Evolutionary conservation across 2,888 invertebrate genomes (phyloP), one percentile per base, ranked within the genome.

Genomic region (Hydrotaea diabolus): DNA sequence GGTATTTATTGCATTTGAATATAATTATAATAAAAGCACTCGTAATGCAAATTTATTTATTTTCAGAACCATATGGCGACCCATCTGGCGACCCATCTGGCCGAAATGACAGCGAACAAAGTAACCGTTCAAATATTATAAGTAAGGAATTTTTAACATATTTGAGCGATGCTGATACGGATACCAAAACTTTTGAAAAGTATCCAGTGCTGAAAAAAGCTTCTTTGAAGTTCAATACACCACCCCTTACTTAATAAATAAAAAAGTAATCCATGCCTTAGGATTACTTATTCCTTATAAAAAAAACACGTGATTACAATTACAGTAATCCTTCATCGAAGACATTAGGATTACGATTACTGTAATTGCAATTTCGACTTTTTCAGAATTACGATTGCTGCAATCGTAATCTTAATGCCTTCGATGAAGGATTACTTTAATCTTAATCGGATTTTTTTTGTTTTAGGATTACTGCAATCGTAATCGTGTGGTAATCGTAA

Each of bases 361-460:
- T 46, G 46, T 46, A 46, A 46, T 46, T 46, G 46, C 46, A 26
- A 59, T 26, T 59, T 59, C 59, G 2, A 21, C 59, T 59, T 59
- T 59, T 31, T 31, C 31, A 31, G 31, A 31, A 31, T 31, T 31
- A 31, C 31, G 31, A 31, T 31, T 31, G 31, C 31, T 31, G 31
- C 31, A 31, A 31, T 31, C 31, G 31, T 31, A 31, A 31, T 31
- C 31, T 31, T 31, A 31, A 31, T 31, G 31, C 31, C 31, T 31
- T 31, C 31, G 31, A 31, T 31, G 31, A 31, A 31, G 31, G 31
- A 31, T 31, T 31, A 31, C 31, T 31, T 31, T 31, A 31, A 31
- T 31, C 31, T 31, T 31, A 31, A 31, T 31, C 31, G 31, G 31
- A 31, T 31, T 31, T 31, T 31, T 31, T 31, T 31, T 31, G 31